Percentiles rank a stretch among this genome's conserved stretches.
Conservation (phyloP, 2,113 vertebrate species). For the Sebastes fasciatus region DNA sequence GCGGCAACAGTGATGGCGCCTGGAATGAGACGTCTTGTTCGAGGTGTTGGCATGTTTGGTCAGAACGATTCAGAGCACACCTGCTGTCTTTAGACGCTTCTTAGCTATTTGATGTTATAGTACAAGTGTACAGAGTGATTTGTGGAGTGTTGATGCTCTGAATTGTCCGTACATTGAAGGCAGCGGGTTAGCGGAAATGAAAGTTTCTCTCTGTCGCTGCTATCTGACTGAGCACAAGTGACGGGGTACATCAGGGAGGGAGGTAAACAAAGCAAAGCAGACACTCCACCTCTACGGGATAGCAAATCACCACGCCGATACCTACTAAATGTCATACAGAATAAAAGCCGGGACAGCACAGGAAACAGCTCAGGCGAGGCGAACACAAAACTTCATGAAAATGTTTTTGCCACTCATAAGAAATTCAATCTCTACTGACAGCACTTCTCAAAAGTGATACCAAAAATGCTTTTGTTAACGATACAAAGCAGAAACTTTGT, state of each 20-base stretch:
- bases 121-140: constrained; percentile 47
- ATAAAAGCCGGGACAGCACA: constrained; percentile 58
- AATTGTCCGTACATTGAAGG: constrained; percentile 37
- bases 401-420: constrained; percentile 40
- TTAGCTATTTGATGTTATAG: constrained; percentile 34
- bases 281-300: constrained; percentile 63
- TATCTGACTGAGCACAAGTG: constrained; percentile 68
- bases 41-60: constrained; percentile 52
- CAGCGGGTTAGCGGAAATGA: constrained; percentile 66
- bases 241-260: constrained; percentile 65
- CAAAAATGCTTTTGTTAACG: constrained; percentile 2
- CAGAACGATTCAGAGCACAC: constrained; percentile 33
- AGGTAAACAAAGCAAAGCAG: constrained; percentile 69
- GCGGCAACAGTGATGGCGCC: constrained; percentile 5
- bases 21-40: constrained; percentile 55
- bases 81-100: constrained; percentile 23
- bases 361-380: constrained; percentile 50
- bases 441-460: constrained; percentile 34
- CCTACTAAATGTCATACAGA: constrained; percentile 59
- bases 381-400: constrained; percentile 45
- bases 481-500: constrained; percentile 45
- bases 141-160: constrained; percentile 23
- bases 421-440: constrained; percentile 57
- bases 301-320: constrained; percentile 64
- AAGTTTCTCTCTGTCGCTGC: constrained; percentile 53